Base-by-base conservation (phyloP, 1,140 invertebrate genomes). In the Rhopalosiphum padi region DNA sequence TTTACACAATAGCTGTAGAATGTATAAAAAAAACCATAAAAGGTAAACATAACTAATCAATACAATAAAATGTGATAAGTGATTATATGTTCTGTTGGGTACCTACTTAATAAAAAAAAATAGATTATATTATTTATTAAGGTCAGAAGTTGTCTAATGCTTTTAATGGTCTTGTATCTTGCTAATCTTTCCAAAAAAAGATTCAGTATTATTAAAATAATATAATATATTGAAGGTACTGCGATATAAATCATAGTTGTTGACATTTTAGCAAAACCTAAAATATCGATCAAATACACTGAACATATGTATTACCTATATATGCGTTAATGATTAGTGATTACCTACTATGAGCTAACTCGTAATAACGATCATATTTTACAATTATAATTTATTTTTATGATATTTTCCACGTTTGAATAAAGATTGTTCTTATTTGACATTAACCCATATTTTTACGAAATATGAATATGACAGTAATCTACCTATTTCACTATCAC, bases 401-500 rank as follows among this genome's bases (percentile, higher is more conserved):
- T 8, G n/a, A 77, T 77, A n/a, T n/a, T 77, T 77, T n/a, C 0
- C 60, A 77, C n/a, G 5, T n/a, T n/a, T 77, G 30, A 77, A 77
- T 77, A 77, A 77, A 77, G 30, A n/a, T 77, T 35, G n/a, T 77
- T 77, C 30, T n/a, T 77, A n/a, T 77, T 77, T 77, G 60, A 77
- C 60, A n/a, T 77, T n/a, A 18, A 77, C 30, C 4, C 60, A 77
- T 77, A n/a, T 77, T 77, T 77, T n/a, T 77, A 77, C 30, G n/a
- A 77, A 77, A n/a, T n/a, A 77, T 77, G 60, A 77, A n/a, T 77
- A 77, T 77, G 60, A 77, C 60, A 77, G 60, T 77, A 77, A 77
- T 77, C 60, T 77, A 77, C 60, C 60, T 77, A n/a, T n/a, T 77
- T 77, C 30, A 77, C 60, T 77, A 77, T 77, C 60, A 68, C 60